phyloP scores from a whole-genome alignment of 2,888 invertebrate genomes.

The Timema podura region DNA sequence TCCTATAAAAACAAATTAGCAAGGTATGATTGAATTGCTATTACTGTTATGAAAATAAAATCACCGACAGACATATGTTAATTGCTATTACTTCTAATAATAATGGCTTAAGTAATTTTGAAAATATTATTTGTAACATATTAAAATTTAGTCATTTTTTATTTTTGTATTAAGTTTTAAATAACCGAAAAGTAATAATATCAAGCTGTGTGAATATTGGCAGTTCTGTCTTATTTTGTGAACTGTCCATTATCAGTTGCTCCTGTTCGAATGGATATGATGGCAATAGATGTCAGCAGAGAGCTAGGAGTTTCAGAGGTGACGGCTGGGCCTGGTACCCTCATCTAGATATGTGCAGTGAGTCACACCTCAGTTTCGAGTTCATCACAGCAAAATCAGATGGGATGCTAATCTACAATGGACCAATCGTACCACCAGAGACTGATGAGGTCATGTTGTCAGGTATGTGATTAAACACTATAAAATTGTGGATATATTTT shows the following conservation, averaged over 20 bases:
- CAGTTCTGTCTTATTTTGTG: too few relatives aligned
- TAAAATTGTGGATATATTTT: too few relatives aligned
- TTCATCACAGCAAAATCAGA: slow-evolving; percentile 51
- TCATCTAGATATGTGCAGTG: slow-evolving; percentile 54
- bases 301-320: slow-evolving; percentile 52
- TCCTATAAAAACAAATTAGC: too few relatives aligned
- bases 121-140: too few relatives aligned
- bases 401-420: slow-evolving; percentile 56
- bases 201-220: too few relatives aligned
- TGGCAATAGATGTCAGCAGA: slow-evolving; percentile 59
- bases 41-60: too few relatives aligned
- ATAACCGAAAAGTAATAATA: too few relatives aligned
- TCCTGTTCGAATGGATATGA: slow-evolving; percentile 51
- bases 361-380: slow-evolving; percentile 53
- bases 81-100: too few relatives aligned
- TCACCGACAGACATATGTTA: too few relatives aligned
- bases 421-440: slow-evolving; percentile 36
- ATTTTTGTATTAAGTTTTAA: too few relatives aligned
- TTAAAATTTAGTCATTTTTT: neutral
- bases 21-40: too few relatives aligned
- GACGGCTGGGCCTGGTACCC: slow-evolving; percentile 58
- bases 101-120: too few relatives aligned
- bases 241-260: slow-evolving; percentile 44
- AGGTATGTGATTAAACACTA: slow-evolving; percentile 26
- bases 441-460: slow-evolving; percentile 42